Evolutionary conservation across 2,797 vertebrate species (phyloP), one percentile per base, ranked within the genome.

Genomic region (Phoeniculus purpureus): DNA sequence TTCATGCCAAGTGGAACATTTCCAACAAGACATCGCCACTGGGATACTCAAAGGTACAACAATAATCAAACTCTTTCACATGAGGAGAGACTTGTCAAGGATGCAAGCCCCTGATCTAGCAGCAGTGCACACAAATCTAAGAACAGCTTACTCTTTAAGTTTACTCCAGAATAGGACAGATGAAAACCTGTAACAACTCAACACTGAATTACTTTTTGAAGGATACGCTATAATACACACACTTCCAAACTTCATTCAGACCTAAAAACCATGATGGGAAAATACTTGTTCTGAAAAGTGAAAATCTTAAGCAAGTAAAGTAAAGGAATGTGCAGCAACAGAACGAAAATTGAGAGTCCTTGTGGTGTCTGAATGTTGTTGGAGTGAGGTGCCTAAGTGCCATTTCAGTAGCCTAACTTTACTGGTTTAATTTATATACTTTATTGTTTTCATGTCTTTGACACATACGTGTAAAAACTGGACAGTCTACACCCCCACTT

Each of bases 1-100:
- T 94, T 82, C 68, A 94, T 75, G 32, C 15, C 66, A 83, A 59
- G 48, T n/a, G 26, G 51, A 83, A 78, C 32, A 65, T 50, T 90
- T 92, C 76, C 70, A 75, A 23, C 6, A 55, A 87, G 32, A 90
- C 89, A 90, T 12, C 1, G 9, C 47, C 7, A 0, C 43, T 72
- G 31, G 12, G 37, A 75, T 58, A 72, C 23, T 72, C 61, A 80
- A 10, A 58, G 34, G 25, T 50, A 17, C 0, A 1, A 84, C 1
- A 87, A 23, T 6, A 21, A 65, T 58, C 29, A 17, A 15, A 31
- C 4, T 19, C 16, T 45, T 65, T 59, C 26, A 58, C 18, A 61
- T 16, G 12, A 11, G 15, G 29, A 25, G 37, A 70, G 11, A 65
- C 15, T 12, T 55, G 23, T 14, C 34, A 78, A 68, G 70, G 26